phyloP scores from a whole-genome alignment of 2,797 vertebrate species.

The Protosalanx chinensis region DNA sequence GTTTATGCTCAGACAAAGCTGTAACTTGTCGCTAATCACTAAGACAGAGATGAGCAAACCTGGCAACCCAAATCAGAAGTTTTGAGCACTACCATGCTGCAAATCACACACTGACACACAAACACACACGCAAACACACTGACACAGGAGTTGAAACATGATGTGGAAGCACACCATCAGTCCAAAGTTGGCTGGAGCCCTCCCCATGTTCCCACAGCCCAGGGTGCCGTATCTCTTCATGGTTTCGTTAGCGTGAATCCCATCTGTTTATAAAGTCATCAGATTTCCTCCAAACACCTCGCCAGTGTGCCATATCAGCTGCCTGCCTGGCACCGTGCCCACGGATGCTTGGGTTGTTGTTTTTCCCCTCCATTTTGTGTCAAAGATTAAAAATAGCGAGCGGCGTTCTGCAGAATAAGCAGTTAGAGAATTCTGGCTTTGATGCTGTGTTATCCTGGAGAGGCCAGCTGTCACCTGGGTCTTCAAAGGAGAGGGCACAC shows the following conservation, averaged over 20 bases:
- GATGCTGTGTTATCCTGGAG: conserved; percentile 66
- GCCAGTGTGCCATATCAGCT: conserved; percentile 65
- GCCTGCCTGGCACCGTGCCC: conserved; percentile 37
- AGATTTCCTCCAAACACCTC: conserved; percentile 36
- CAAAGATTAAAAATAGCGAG: conserved; percentile 74
- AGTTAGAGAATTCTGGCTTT: conserved; percentile 70
- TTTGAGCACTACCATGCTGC: too few relatives aligned
- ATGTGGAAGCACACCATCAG: conserved; percentile 20
- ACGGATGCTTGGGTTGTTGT: conserved; percentile 39
- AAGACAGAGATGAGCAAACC: too few relatives aligned
- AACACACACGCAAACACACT: conserved; percentile 20
- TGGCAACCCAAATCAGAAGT: too few relatives aligned
- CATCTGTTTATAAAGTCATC: conserved; percentile 64
- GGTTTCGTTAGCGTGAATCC: conserved; percentile 57
- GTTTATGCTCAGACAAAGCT: too few relatives aligned
- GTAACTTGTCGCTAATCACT: too few relatives aligned
- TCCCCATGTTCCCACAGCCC: conserved; percentile 17
- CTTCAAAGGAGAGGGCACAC: conserved; percentile 42
- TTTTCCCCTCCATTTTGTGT: conserved; percentile 57
- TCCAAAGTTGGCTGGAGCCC: conserved; percentile 7
- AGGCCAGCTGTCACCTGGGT: conserved; percentile 73
- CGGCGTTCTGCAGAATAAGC: conserved; percentile 72
- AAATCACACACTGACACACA: not conserved
- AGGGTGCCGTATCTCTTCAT: conserved; percentile 41
- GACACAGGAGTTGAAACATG: conserved; percentile 19